Base-by-base conservation (phyloP, 2,113 vertebrate genomes). In the Notarius quadriscutis region DNA sequence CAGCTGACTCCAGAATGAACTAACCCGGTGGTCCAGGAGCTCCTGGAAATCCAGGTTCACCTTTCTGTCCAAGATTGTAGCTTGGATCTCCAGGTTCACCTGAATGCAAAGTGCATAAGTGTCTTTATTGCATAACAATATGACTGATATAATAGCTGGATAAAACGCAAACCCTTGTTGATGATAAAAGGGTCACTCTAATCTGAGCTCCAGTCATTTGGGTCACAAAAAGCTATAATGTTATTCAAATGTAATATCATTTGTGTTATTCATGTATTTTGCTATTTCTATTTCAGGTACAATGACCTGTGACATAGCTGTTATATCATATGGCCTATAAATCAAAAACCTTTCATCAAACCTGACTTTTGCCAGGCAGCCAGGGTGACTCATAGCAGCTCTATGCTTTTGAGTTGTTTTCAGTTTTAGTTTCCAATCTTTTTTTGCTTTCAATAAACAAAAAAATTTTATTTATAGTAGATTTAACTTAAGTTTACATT, bases 11-110 rank as follows among this genome's bases (percentile, higher is more conserved):
- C 25, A 72, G 60, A 77, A 53, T 7, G 20, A 8, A 25, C 79
- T 79, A 77, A 93, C 95, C 95, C 86, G 30, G 11, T 69, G 0
- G 0, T 58, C 94, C 95, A 10, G 1, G 25, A n/a, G 8, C 17
- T 20, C 97, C 97, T 1, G 15, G 84, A 5, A 78, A 65, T 88
- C 97, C 97, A 67, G 82, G 62, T 6, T n/a, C 65, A 86, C 97
- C 85, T 41, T 86, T 86, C n/a, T 0, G 27, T 6, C 85, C 85
- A 48, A 20, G 50, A 69, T 17, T 14, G 25, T 69, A 69, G 62
- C 41, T 86, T 5, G 51, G 75, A 8, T 86, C 85, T 81, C 77
- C 85, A 17, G 85, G n/a, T 30, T 69, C 60, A 65, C 74, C 84
- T 79, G 53, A 53, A 58, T 15, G 30, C 51, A 55, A 12, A 12